Conservation (phyloP, 2,113 vertebrate genomes). For the Neotragus pygmaeus region DNA sequence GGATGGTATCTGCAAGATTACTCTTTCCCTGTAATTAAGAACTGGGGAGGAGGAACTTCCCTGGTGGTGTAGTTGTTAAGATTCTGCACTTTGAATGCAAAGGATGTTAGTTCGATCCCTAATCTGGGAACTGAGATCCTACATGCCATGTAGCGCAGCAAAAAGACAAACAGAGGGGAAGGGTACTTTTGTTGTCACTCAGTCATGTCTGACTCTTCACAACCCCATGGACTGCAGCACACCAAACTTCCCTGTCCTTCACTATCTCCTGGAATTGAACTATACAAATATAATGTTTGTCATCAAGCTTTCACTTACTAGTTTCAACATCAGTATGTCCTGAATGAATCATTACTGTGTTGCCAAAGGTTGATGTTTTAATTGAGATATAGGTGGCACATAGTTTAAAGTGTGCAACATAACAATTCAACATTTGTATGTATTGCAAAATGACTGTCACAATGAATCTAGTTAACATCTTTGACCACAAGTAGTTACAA, state of each 20-base stretch:
- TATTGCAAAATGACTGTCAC: neutral
- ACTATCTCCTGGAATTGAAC: neutral
- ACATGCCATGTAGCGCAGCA: neutral
- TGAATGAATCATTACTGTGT: neutral
- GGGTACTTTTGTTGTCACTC: neutral
- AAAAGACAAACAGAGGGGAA: neutral
- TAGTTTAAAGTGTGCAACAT: neutral
- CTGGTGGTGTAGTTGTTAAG: neutral
- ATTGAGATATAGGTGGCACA: neutral
- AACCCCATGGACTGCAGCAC: neutral
- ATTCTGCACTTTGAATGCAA: neutral
- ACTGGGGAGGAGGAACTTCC: neutral
- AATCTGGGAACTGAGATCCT: neutral
- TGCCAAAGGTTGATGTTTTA: neutral
- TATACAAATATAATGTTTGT: neutral
- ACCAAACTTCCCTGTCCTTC: neutral
- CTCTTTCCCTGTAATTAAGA: neutral
- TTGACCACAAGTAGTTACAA: neutral
- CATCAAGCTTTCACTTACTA: neutral
- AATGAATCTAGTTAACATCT: neutral
- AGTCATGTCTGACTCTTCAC: neutral
- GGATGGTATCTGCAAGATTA: neutral
- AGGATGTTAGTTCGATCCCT: neutral
- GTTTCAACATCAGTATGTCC: neutral
- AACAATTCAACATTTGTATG: neutral